Conservation (phyloP, 2,888 invertebrate genomes). For the Halocaridina rubra region DNA sequence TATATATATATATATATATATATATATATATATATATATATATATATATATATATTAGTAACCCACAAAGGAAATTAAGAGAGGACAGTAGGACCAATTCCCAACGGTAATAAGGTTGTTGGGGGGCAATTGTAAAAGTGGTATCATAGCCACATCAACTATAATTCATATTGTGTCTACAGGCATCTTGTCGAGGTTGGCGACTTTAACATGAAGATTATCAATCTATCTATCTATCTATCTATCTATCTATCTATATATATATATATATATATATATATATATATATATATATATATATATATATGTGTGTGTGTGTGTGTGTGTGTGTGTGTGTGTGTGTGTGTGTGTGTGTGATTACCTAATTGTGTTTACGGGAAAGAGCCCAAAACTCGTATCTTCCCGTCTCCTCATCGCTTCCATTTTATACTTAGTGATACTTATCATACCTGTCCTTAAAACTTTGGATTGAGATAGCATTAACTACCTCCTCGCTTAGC, state of each 20-base stretch:
- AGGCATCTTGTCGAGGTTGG: background rate
- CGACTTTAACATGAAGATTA: background rate
- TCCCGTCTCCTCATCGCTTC: too few relatives aligned
- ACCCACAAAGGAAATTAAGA: background rate
- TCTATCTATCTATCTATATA: too few relatives aligned
- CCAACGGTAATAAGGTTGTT: background rate
- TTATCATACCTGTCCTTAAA: too few relatives aligned
- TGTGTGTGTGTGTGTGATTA: too few relatives aligned
- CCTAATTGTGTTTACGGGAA: too few relatives aligned
- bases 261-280: background rate
- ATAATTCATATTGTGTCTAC: background rate
- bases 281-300: background rate
- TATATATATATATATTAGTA: background rate
- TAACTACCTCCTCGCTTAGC: too few relatives aligned
- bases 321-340: too few relatives aligned
- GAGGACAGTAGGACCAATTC: background rate
- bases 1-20: slow-evolving; percentile 17
- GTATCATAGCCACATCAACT: background rate
- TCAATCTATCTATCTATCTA: background rate
- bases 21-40: background rate
- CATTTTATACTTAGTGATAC: too few relatives aligned
- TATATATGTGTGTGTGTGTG: background rate
- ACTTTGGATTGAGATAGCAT: too few relatives aligned
- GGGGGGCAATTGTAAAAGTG: background rate
- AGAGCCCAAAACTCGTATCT: too few relatives aligned